These are phyloP conservation scores for Brassicogethes aeneus DNA, from an alignment of 2,888 invertebrate genomes.

Conservation along the genomic window DNA sequence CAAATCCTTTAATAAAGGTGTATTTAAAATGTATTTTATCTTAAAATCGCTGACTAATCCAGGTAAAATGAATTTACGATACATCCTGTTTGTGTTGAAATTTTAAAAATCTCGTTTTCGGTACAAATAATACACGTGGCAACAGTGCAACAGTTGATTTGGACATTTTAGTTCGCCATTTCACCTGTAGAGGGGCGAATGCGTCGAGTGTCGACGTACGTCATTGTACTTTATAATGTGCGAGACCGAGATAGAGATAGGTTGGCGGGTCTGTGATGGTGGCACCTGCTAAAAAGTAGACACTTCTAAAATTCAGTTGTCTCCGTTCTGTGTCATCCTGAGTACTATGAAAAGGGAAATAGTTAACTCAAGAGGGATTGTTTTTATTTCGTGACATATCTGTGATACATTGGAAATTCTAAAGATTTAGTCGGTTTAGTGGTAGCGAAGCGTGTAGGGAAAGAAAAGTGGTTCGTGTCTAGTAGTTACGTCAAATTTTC, in stretches of 20 bases:
- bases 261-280: background rate
- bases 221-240: constrained; percentile 1
- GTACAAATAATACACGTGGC: too few relatives aligned
- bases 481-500: constrained; percentile 37
- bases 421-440: constrained; percentile 16
- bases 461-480: constrained; percentile 9
- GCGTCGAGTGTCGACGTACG: constrained; percentile 11
- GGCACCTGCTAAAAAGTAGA: constrained; percentile 15
- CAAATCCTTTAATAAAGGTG: too few relatives aligned
- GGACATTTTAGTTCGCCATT: constrained; percentile 10
- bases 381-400: constrained; percentile 31
- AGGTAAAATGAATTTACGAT: too few relatives aligned
- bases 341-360: constrained; percentile 29
- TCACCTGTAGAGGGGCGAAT: constrained; percentile 12
- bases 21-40: too few relatives aligned
- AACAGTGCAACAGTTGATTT: background rate
- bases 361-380: constrained; percentile 26
- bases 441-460: background rate
- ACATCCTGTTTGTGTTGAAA: too few relatives aligned
- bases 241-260: constrained; percentile 1
- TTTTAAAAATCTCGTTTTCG: too few relatives aligned
- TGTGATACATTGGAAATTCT: constrained; percentile 36
- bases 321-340: constrained; percentile 26
- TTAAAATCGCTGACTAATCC: too few relatives aligned
- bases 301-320: constrained; percentile 25